Percentiles rank a stretch among this genome's conserved stretches.
phyloP scores from a whole-genome alignment of 2,888 invertebrate genomes.

The Sarcophaga caerulescens region DNA sequence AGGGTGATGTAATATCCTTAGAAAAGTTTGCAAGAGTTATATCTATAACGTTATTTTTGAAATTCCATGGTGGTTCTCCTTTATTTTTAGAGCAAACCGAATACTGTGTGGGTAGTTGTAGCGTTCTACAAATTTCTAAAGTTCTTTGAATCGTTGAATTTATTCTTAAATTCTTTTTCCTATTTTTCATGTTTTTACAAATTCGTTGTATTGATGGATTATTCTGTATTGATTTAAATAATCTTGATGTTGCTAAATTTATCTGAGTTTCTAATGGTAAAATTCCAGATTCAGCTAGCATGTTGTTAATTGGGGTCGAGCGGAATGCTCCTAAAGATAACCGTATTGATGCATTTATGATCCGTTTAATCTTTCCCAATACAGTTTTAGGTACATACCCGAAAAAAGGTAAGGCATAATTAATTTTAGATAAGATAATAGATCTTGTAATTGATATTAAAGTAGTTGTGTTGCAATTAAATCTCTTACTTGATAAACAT shows the following conservation, averaged over 20 bases:
- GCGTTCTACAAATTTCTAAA: background rate
- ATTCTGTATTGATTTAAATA: background rate
- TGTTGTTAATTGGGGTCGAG: conserved; percentile 10
- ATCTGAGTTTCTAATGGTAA: background rate
- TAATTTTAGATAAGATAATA: conserved; percentile 24
- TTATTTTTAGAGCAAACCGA: background rate
- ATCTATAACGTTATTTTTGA: background rate
- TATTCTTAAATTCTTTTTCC: background rate
- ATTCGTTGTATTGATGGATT: background rate
- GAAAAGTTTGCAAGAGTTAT: background rate
- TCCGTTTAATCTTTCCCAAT: background rate
- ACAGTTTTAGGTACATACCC: background rate
- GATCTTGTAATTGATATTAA: conserved; percentile 20
- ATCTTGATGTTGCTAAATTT: background rate
- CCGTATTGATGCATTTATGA: background rate
- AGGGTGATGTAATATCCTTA: background rate
- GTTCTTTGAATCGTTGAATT: background rate
- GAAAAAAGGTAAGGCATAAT: conserved; percentile 2
- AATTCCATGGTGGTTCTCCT: background rate
- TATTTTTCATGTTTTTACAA: background rate
- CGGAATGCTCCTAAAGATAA: conserved; percentile 5
- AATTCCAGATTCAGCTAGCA: conserved; percentile 3
- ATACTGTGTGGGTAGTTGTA: background rate
- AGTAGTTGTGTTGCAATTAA: conserved; percentile 4
- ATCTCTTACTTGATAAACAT: conserved; percentile 11